Evolutionary conservation across 2,888 invertebrate species (phyloP).

Genomic region (Marronus borbonicus): DNA sequence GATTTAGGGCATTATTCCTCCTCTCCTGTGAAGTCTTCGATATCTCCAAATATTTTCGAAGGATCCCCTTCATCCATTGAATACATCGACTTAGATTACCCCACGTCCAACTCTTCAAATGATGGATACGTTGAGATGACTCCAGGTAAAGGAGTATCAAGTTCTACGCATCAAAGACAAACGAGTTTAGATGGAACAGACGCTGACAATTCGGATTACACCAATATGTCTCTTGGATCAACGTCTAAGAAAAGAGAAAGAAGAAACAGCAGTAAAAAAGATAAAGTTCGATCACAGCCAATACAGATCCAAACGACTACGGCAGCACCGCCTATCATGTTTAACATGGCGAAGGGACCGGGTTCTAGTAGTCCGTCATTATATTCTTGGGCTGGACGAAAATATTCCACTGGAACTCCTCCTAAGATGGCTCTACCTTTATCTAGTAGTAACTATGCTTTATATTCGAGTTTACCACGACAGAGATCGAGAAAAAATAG

Average conservation of each 20-base stretch:
- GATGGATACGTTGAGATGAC: constrained; percentile 81
- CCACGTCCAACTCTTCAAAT: constrained; percentile 68
- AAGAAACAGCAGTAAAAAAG: constrained; percentile 65
- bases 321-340: constrained; percentile 54
- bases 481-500: constrained; percentile 65
- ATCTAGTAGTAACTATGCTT: constrained; percentile 68
- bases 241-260: constrained; percentile 61
- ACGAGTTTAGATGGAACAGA: constrained; percentile 63
- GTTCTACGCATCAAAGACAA: constrained; percentile 57
- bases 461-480: constrained; percentile 70
- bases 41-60: constrained; percentile 56
- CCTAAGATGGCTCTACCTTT: constrained; percentile 72
- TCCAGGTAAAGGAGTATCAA: constrained; percentile 68
- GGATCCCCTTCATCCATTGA: constrained; percentile 57
- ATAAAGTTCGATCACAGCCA: constrained; percentile 75
- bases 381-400: constrained; percentile 61
- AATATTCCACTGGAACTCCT: constrained; percentile 68
- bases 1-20: constrained; percentile 35
- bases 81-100: constrained; percentile 63
- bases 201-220: constrained; percentile 72
- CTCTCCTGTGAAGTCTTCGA: constrained; percentile 53
- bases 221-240: constrained; percentile 71
- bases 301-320: constrained; percentile 74
- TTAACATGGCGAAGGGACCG: constrained; percentile 53
- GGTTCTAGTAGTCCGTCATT: constrained; percentile 58